These are phyloP conservation scores for Urocyon cinereoargenteus DNA, from an alignment of 2,797 vertebrate species.

Conservation along the genomic window DNA sequence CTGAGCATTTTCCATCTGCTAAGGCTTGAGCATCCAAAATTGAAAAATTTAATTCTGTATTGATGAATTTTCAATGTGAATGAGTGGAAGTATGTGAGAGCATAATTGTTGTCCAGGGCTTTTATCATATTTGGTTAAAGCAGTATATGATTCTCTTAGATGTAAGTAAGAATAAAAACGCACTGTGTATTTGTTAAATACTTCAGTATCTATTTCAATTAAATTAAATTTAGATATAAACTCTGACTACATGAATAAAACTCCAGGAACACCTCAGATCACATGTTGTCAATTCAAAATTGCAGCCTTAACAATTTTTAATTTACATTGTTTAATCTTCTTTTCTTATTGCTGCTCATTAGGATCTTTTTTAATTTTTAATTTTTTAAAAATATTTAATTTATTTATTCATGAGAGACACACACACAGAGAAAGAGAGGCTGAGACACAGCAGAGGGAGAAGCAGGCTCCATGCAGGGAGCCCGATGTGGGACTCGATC, in stretches of 20 bases:
- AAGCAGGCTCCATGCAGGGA: no score
- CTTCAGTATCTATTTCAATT: not conserved
- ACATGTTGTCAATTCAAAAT: slow-evolving; percentile 36
- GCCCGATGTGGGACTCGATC: no score
- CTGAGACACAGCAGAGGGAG: no score
- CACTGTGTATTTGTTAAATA: slow-evolving; percentile 36
- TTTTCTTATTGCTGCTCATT: slow-evolving; percentile 30
- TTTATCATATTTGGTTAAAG: not conserved
- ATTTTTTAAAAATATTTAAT: no score
- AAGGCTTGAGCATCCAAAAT: not conserved
- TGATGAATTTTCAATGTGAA: slow-evolving; percentile 30
- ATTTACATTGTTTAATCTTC: slow-evolving; percentile 23
- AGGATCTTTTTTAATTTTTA: not conserved
- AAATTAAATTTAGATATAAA: slow-evolving; percentile 50
- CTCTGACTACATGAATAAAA: slow-evolving; percentile 52
- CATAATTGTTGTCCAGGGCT: slow-evolving; percentile 37
- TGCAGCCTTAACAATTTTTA: slow-evolving; percentile 48
- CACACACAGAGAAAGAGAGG: no score
- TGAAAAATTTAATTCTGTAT: slow-evolving; percentile 54
- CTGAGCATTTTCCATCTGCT: slow-evolving; percentile 25
- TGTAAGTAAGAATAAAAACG: slow-evolving; percentile 7
- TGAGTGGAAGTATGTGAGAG: not conserved
- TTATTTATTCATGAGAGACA: no score
- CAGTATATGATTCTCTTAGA: not conserved
- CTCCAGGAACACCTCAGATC: slow-evolving; percentile 19